Conservation (phyloP, 1,140 invertebrate genomes). For the Xylocopa sonorina region DNA sequence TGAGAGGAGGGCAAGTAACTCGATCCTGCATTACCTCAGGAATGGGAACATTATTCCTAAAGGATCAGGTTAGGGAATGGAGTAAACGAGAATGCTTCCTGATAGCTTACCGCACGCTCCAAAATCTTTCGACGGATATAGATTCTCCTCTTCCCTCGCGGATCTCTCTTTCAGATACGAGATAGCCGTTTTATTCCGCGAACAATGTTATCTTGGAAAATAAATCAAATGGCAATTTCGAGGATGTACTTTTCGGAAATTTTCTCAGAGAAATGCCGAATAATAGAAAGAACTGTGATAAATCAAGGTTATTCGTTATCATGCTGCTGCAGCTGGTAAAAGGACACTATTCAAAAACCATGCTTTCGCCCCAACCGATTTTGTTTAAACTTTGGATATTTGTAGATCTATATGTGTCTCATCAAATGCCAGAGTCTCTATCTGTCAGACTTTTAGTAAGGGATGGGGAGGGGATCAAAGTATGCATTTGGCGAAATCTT, state of each 20-base stretch:
- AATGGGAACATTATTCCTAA: slow-evolving; percentile 10
- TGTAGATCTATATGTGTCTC: too few species aligned
- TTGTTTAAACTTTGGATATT: too few species aligned
- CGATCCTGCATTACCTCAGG: not conserved
- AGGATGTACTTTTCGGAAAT: not conserved
- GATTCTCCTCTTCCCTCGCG: not conserved
- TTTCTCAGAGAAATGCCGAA: too few species aligned
- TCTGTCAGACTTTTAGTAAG: too few species aligned
- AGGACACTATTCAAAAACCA: too few species aligned
- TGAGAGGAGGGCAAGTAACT: not conserved
- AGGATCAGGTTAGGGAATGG: slow-evolving; percentile 8
- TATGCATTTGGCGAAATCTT: too few species aligned
- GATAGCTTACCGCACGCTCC: not conserved
- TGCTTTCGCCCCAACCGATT: too few species aligned
- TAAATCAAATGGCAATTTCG: slow-evolving; percentile 1
- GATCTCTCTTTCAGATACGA: not conserved
- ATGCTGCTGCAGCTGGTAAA: too few species aligned
- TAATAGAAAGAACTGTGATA: not conserved
- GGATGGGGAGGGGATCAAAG: too few species aligned
- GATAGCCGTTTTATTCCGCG: not conserved
- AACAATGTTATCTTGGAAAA: not conserved
- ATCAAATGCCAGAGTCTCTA: too few species aligned
- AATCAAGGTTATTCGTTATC: too few species aligned
- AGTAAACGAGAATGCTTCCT: not conserved
- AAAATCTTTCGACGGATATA: not conserved